Evolutionary conservation across 92 coral and sea anemone species (phyloP).

Genomic region (Bergia sp.): DNA sequence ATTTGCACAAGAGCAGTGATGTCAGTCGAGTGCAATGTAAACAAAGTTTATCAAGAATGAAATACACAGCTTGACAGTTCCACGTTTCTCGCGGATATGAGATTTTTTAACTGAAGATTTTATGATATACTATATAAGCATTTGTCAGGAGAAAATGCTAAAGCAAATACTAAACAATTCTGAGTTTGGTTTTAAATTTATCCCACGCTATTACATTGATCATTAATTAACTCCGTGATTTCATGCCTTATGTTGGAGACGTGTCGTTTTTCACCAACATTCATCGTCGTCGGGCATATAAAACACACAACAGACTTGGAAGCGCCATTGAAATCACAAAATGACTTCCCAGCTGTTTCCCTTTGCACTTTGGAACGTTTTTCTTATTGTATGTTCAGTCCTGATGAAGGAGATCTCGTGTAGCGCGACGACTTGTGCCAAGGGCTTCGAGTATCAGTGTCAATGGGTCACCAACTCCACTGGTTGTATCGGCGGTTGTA

Average conservation of each 20-base stretch:
- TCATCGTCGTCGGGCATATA: neutral
- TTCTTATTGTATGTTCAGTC: neutral
- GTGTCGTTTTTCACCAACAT: neutral
- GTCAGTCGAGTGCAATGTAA: conserved; percentile 33
- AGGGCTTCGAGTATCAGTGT: conserved; percentile 39
- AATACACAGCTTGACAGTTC: no score
- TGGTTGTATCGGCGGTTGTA: conserved; percentile 29
- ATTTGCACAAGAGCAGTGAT: neutral
- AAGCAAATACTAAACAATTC: neutral
- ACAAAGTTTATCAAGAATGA: neutral
- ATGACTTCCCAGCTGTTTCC: neutral
- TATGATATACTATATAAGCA: neutral
- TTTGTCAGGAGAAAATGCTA: neutral
- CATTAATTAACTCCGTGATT: neutral
- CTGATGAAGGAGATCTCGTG: neutral
- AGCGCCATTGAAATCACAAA: neutral
- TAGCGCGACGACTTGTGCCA: conserved; percentile 13
- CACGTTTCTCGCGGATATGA: neutral
- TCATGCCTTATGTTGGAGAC: neutral
- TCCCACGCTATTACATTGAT: no score
- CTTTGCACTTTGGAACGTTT: neutral
- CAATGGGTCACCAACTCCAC: conserved; percentile 42
- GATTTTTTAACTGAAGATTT: neutral
- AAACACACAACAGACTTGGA: neutral
- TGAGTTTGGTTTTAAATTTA: neutral